phyloP scores from a whole-genome alignment of 2,113 vertebrate genomes.

The Etia nguti region DNA sequence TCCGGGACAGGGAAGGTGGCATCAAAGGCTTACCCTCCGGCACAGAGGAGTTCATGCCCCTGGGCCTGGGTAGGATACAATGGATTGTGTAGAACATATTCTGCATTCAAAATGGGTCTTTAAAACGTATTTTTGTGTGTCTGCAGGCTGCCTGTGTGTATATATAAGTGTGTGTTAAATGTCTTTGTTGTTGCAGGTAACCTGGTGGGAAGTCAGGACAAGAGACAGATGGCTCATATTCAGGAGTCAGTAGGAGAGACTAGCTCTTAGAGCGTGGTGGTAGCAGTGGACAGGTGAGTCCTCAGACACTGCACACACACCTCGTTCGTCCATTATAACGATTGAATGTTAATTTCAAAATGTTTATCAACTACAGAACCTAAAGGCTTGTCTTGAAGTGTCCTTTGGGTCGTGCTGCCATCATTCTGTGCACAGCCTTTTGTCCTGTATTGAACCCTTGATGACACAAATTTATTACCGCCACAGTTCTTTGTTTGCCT shows the following conservation, averaged over 20 bases:
- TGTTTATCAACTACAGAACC: neutral
- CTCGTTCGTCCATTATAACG: neutral
- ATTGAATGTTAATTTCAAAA: neutral
- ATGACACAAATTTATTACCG: neutral
- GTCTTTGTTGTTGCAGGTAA: conserved; percentile 73
- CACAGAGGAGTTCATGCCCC: conserved; percentile 92
- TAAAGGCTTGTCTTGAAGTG: neutral
- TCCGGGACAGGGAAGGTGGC: conserved; percentile 82
- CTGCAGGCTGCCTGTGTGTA: neutral
- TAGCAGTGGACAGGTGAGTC: conserved; percentile 91
- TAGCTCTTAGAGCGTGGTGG: conserved; percentile 96
- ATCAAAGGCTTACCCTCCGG: conserved; percentile 79
- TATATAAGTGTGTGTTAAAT: neutral
- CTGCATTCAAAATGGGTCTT: neutral
- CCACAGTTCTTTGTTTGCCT: neutral
- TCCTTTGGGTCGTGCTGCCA: neutral
- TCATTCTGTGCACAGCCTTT: neutral
- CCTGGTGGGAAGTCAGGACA: conserved; percentile 88
- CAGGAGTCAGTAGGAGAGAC: conserved; percentile 97
- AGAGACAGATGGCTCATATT: conserved; percentile 90
- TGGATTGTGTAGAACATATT: neutral
- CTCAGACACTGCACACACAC: neutral
- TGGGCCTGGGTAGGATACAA: conserved; percentile 81
- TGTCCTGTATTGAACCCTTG: neutral
- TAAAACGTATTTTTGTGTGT: neutral